Percentiles rank a stretch among this genome's conserved stretches.
Evolutionary conservation across 2,797 vertebrate genomes (phyloP).

Genomic region (Muscicapa striata): DNA sequence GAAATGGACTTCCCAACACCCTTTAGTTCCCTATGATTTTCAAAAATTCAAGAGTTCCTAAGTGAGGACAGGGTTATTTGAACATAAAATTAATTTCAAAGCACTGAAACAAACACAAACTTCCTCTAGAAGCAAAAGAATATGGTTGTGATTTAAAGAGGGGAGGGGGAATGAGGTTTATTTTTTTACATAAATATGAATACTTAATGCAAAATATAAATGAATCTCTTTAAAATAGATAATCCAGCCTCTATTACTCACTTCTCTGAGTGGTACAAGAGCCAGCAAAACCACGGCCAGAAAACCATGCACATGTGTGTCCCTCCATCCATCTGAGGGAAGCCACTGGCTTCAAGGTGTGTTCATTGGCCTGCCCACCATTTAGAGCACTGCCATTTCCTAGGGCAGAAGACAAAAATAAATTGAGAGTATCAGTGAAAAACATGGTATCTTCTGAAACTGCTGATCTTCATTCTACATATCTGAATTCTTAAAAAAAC

Average conservation of each 20-base stretch:
- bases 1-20: neutral
- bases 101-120: neutral
- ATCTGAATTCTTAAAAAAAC: neutral
- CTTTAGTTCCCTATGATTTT: neutral
- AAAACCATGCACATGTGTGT: rapidly evolving
- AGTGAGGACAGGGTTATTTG: neutral
- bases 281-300: neutral
- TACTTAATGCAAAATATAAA: neutral
- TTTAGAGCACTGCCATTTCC: neutral
- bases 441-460: neutral
- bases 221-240: neutral
- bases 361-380: neutral
- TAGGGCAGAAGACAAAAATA: neutral
- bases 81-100: neutral
- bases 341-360: neutral
- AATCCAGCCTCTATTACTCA: neutral
- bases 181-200: neutral
- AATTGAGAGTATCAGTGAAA: neutral
- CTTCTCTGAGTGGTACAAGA: neutral
- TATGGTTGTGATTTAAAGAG: neutral
- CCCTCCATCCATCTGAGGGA: neutral
- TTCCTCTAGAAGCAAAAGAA: neutral
- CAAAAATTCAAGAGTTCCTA: neutral
- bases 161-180: neutral
- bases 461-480: neutral